A percentile compares a stretch with the other conserved stretches of the same genome.
These are phyloP conservation scores for Daphoenositta chrysoptera DNA, from an alignment of 2,113 vertebrate species.

Conservation along the genomic window DNA sequence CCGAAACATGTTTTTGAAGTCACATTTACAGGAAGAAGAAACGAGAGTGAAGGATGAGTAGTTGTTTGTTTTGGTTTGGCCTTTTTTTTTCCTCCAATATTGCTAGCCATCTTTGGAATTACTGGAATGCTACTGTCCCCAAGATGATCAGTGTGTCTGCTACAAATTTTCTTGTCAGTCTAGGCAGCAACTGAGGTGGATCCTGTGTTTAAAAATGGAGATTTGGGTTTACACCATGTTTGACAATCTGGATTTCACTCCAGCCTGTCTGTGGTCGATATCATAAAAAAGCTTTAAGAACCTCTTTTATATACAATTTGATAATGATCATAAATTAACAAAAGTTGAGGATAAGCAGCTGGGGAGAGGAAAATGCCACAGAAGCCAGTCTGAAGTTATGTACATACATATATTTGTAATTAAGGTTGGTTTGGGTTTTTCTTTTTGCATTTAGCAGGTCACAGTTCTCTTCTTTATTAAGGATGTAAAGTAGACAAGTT, in stretches of 20 bases:
- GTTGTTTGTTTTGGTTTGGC: background rate
- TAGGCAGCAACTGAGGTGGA: background rate
- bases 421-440: background rate
- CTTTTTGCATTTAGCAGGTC: background rate
- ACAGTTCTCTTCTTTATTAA: background rate
- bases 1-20: background rate
- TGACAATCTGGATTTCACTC: background rate
- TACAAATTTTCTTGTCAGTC: background rate
- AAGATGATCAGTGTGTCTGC: background rate
- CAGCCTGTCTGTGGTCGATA: background rate
- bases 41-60: background rate
- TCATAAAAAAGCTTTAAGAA: background rate
- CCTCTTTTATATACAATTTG: background rate
- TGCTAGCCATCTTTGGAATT: background rate
- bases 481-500: background rate
- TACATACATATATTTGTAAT: accelerated
- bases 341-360: background rate
- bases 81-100: background rate
- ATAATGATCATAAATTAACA: background rate
- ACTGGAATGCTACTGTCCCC: background rate
- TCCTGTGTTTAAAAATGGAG: background rate
- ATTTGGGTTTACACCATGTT: background rate
- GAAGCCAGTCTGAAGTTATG: background rate
- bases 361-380: background rate
- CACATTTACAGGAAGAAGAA: background rate